These are phyloP conservation scores for Hirtodrosophila duncani DNA, from an alignment of 2,888 invertebrate genomes.

Conservation along the genomic window DNA sequence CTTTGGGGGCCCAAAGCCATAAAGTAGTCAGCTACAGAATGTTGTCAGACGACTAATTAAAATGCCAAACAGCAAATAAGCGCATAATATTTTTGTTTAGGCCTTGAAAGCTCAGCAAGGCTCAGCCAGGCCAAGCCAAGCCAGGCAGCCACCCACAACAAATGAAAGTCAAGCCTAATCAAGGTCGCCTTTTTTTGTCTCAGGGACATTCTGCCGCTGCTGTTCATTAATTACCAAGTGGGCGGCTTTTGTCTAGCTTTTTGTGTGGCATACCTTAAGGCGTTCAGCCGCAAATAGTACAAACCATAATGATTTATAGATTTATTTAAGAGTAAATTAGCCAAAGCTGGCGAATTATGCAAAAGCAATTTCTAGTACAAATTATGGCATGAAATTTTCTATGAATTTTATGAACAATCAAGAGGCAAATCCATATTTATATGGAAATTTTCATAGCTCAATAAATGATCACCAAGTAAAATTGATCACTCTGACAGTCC, in stretches of 20 bases:
- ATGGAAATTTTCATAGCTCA: too few relatives aligned
- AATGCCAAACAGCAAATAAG: conserved; percentile 35
- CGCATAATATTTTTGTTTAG: conserved; percentile 13
- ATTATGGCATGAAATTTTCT: too few relatives aligned
- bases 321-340: conserved; percentile 1
- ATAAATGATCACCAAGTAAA: too few relatives aligned
- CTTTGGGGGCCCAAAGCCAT: conserved; percentile 11
- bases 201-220: conserved; percentile 49
- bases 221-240: conserved; percentile 52
- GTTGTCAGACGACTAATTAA: conserved; percentile 50
- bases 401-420: too few relatives aligned
- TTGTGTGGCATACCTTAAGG: conserved; percentile 4
- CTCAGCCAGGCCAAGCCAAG: too few relatives aligned
- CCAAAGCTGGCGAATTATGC: neutral
- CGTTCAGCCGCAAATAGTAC: conserved; percentile 2
- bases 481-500: too few relatives aligned
- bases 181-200: conserved; percentile 34
- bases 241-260: too few relatives aligned
- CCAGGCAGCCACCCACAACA: too few relatives aligned
- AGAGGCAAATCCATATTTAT: too few relatives aligned
- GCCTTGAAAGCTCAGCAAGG: too few relatives aligned
- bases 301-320: conserved; percentile 11
- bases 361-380: too few relatives aligned
- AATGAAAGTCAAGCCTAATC: conserved; percentile 21
- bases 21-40: conserved; percentile 18